Evolutionary conservation across 2,888 invertebrate genomes (phyloP), one percentile per base, ranked within the genome.

Genomic region (Acholoe squamosa): DNA sequence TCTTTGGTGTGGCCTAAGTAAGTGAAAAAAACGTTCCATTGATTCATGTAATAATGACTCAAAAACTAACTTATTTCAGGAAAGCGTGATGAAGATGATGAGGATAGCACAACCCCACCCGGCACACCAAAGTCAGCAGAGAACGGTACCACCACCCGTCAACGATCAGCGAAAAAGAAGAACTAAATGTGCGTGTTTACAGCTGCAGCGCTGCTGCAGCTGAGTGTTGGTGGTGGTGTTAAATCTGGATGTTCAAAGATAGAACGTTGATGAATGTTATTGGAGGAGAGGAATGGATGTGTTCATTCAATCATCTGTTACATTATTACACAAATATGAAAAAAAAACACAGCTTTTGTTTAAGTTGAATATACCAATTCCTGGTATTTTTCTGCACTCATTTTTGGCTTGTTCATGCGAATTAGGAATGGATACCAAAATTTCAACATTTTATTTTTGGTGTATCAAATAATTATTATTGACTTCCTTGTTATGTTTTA

Each of bases 1-100:
- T n/a, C n/a, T n/a, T n/a, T n/a, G n/a, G n/a, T n/a, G n/a, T n/a
- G n/a, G n/a, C n/a, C n/a, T n/a, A n/a, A n/a, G n/a, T n/a, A n/a
- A n/a, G n/a, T n/a, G n/a, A n/a, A n/a, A n/a, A n/a, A n/a, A n/a
- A n/a, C n/a, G n/a, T n/a, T n/a, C n/a, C n/a, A n/a, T n/a, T n/a
- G n/a, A n/a, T n/a, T n/a, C n/a, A n/a, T n/a, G n/a, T n/a, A n/a
- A n/a, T n/a, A n/a, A n/a, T n/a, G n/a, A n/a, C n/a, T n/a, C n/a
- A n/a, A n/a, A n/a, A n/a, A n/a, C n/a, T 25, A 19, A n/a, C 71
- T 76, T 51, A 5, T n/a, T 54, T 80, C 14, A 80, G 77, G 90
- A 71, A 90, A 90, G 33, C 56, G 80, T 33, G 90, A 90, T 28
- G 90, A 90, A 16, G 90, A 90, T 16, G 89, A 51, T 43, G 89